Evolutionary conservation across 2,888 invertebrate genomes (phyloP), one percentile per base, ranked within the genome.

Genomic region (Baronia brevicornis): DNA sequence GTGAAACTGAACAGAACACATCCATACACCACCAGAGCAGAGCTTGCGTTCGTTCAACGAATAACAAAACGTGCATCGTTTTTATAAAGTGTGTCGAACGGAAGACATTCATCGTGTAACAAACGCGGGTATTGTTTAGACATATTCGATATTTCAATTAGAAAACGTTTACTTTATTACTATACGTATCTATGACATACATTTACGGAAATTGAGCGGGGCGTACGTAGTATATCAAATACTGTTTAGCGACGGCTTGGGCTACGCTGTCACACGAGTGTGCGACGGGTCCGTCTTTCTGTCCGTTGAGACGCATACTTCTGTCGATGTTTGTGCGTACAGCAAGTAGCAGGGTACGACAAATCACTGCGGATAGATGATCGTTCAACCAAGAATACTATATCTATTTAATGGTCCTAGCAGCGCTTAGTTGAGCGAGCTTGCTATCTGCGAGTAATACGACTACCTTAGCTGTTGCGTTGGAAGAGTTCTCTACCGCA

Each of bases 91-190:
- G 84, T 85, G 84, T 78, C 70, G 49, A 85, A 85, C 84, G 85
- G 85, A 85, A 85, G 85, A 85, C 85, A 70, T 79, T 75, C 59
- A 95, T 85, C 94, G 95, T 70, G 94, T 95, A 86, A 95, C 90
- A 87, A 95, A 95, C 86, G 94, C 90, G 87, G 93, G 89, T 94
- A 94, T 60, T n/a, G n/a, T n/a, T 65, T 41, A 42, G 38, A 37
- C 49, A 44, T 38, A 51, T 45, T 69, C 59, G 46, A 70, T 55
- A 59, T 59, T 61, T 48, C 62, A 58, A 68, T 67, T 66, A 55
- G 63, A 70, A 77, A 79, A 73, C 64, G 65, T 71, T 69, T 61
- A 66, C 40, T 44, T 56, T 65, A 71, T 62, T 74, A 80, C 70
- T 71, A 74, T 75, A 74, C n/a, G n/a, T 60, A 65, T 62, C 69